Evolutionary conservation across 92 coral and sea anemone genomes (phyloP).

Genomic region (Siderastrea radians): DNA sequence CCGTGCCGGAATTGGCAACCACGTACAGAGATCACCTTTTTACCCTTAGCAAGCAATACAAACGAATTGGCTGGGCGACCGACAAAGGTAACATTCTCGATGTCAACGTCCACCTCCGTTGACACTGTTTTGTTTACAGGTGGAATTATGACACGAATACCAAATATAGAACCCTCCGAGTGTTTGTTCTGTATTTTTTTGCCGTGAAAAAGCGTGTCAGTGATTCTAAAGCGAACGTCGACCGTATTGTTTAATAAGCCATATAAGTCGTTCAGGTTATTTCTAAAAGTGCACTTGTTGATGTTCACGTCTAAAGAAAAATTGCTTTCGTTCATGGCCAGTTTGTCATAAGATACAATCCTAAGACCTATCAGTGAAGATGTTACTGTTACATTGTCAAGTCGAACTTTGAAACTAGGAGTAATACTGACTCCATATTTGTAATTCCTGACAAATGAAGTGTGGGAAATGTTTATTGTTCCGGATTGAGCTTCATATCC

Average conservation of each 20-base stretch:
- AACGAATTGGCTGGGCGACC: constrained; percentile 16
- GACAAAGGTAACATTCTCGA: constrained; percentile 11
- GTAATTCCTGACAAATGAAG: constrained; percentile 10
- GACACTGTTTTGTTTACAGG: not conserved
- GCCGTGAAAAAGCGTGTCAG: constrained; percentile 19
- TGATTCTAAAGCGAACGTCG: not conserved
- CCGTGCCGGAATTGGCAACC: constrained; percentile 18
- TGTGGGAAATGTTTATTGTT: not conserved
- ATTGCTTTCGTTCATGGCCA: not conserved
- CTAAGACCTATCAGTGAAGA: not conserved
- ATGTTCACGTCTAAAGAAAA: not conserved
- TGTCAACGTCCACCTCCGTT: not conserved
- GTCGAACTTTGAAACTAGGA: not conserved
- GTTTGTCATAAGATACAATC: not conserved
- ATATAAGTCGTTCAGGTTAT: not conserved
- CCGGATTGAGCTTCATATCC: constrained; percentile 9
- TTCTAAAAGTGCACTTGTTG: constrained; percentile 6
- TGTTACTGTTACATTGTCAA: not conserved
- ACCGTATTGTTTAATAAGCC: constrained; percentile 5
- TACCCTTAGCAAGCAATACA: constrained; percentile 2
- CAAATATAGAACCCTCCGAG: constrained; percentile 6
- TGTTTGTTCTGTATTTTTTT: not conserved
- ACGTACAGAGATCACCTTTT: not conserved
- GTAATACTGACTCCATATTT: not conserved
- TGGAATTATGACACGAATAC: constrained; percentile 11